These are phyloP conservation scores for Hydroisotoma schaefferi DNA, from an alignment of 2,888 invertebrate species.

Conservation along the genomic window DNA sequence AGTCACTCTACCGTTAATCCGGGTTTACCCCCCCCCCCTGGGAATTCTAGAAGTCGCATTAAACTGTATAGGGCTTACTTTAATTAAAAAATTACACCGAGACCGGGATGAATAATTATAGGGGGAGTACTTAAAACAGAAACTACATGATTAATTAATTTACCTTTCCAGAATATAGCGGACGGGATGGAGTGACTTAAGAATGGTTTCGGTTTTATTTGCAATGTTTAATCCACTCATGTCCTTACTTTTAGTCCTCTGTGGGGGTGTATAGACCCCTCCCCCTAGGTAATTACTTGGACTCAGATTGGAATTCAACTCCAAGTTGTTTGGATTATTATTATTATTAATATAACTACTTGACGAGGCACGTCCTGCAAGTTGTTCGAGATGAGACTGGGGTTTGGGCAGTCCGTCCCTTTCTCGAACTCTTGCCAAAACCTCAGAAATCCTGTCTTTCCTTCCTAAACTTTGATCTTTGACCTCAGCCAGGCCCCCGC, in stretches of 20 bases:
- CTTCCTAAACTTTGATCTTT: conserved; percentile 8
- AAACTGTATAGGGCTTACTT: no score
- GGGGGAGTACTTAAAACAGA: no score
- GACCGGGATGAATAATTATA: no score
- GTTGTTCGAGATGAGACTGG: conserved; percentile 42
- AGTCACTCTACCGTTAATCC: no score
- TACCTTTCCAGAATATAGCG: conserved; percentile 44
- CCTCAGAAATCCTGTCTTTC: conserved; percentile 14
- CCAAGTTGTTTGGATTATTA: no score
- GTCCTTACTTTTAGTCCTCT: conserved; percentile 19
- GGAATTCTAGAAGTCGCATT: no score
- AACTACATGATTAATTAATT: neutral
- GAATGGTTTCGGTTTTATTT: conserved; percentile 44
- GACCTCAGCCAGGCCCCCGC: conserved; percentile 1
- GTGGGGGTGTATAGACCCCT: neutral
- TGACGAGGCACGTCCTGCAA: conserved; percentile 31
- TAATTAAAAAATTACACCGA: no score
- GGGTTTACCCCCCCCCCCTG: no score
- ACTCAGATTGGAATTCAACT: no score
- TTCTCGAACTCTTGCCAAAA: conserved; percentile 28
- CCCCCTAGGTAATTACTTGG: conserved; percentile 15
- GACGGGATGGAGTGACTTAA: conserved; percentile 46
- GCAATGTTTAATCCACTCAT: conserved; percentile 36
- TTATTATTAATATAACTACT: no score
- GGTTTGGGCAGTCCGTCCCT: conserved; percentile 29